Evolutionary conservation across 2,797 vertebrate genomes (phyloP).

Genomic region (Oceanodroma leucorhoa): DNA sequence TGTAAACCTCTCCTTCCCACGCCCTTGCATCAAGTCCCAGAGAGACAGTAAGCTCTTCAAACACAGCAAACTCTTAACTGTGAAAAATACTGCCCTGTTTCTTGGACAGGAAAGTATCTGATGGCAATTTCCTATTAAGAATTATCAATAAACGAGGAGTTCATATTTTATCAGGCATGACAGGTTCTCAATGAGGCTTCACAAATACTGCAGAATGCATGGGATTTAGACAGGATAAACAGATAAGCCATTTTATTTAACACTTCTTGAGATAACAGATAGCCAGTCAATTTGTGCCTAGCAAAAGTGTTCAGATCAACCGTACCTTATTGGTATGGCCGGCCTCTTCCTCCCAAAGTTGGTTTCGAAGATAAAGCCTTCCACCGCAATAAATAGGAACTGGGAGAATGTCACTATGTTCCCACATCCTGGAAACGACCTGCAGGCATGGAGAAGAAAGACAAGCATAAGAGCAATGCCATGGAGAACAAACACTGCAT

Average conservation of each 20-base stretch:
- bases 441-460: conserved; percentile 37
- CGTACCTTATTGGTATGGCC: conserved; percentile 88
- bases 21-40: neutral
- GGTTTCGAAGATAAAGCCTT: conserved; percentile 92
- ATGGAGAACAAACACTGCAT: neutral
- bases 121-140: neutral
- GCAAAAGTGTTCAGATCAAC: fast-evolving
- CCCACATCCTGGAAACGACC: conserved; percentile 93
- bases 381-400: conserved; percentile 91
- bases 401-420: conserved; percentile 96
- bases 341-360: conserved; percentile 89
- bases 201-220: neutral
- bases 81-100: neutral
- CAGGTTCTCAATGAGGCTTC: neutral
- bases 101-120: neutral
- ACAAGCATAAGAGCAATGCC: neutral
- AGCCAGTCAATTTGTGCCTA: neutral
- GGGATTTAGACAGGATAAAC: neutral
- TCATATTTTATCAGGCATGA: neutral
- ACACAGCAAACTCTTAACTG: neutral
- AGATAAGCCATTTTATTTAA: neutral
- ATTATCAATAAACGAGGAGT: fast-evolving
- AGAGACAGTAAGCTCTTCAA: neutral
- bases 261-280: neutral
- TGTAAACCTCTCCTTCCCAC: neutral